These are phyloP conservation scores for Pogonocherus hispidulus DNA, from an alignment of 2,888 invertebrate species.

Conservation along the genomic window DNA sequence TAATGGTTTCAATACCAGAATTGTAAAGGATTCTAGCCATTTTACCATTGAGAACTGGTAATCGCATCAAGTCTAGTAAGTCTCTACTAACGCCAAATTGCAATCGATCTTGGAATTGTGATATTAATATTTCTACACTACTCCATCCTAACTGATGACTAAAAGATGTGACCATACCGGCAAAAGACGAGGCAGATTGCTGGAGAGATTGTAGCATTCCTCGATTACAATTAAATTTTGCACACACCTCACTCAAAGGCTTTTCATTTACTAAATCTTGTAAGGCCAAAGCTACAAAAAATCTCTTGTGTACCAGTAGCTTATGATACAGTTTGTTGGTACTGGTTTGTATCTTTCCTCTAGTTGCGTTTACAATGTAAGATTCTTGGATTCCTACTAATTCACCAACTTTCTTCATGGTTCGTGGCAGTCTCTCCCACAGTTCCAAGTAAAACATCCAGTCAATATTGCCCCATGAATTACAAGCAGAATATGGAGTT, in stretches of 20 bases:
- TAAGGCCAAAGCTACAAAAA: constrained; percentile 91
- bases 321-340: constrained; percentile 69
- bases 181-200: constrained; percentile 95
- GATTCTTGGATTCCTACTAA: constrained; percentile 90
- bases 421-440: constrained; percentile 85
- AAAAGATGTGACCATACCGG: constrained; percentile 98
- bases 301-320: constrained; percentile 80
- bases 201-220: constrained; percentile 95
- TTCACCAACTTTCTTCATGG: constrained; percentile 89
- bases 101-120: constrained; percentile 93
- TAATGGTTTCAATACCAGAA: constrained; percentile 83
- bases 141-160: constrained; percentile 94
- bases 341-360: constrained; percentile 75
- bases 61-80: constrained; percentile 89
- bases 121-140: constrained; percentile 88
- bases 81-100: constrained; percentile 94
- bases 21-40: constrained; percentile 88
- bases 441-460: constrained; percentile 85
- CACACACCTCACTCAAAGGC: constrained; percentile 83
- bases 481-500: constrained; percentile 91
- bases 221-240: constrained; percentile 87
- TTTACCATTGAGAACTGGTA: constrained; percentile 86
- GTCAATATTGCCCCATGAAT: constrained; percentile 84
- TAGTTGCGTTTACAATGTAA: constrained; percentile 84
- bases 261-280: constrained; percentile 94